Percentiles rank a stretch among this genome's conserved stretches.
phyloP scores from a whole-genome alignment of 2,888 invertebrate species.

The Hermodice carunculata region DNA sequence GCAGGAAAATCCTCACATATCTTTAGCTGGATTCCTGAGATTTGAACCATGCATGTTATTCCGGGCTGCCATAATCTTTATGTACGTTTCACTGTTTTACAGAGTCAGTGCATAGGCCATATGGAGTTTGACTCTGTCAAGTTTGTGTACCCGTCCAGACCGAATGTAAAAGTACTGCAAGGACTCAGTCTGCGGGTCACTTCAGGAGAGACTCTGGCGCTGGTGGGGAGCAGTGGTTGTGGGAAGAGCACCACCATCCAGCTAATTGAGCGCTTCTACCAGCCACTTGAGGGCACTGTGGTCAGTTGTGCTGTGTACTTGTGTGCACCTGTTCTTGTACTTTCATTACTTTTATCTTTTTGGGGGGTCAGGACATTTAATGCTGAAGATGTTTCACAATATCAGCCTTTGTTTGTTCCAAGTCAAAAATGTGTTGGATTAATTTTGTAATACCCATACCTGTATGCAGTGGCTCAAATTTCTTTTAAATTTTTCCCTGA shows the following conservation, averaged over 20 bases:
- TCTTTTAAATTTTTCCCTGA: too few species aligned
- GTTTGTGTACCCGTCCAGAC: constrained; percentile 70
- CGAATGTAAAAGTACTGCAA: constrained; percentile 61
- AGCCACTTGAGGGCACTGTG: constrained; percentile 33
- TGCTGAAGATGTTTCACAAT: too few species aligned
- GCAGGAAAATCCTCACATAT: too few species aligned
- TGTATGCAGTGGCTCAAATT: too few species aligned
- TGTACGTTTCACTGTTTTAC: background rate
- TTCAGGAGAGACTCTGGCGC: constrained; percentile 40
- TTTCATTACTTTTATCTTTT: too few species aligned
- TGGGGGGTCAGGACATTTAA: too few species aligned
- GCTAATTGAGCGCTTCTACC: constrained; percentile 45
- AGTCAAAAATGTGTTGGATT: too few species aligned
- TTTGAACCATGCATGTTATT: too few species aligned
- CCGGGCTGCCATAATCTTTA: background rate
- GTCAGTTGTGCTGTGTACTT: constrained; percentile 32
- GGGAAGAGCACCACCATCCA: constrained; percentile 42
- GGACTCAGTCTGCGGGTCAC: constrained; percentile 8
- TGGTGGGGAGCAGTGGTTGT: constrained; percentile 44
- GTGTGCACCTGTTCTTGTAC: too few species aligned
- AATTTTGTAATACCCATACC: too few species aligned
- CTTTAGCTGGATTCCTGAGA: too few species aligned
- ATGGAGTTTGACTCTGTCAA: constrained; percentile 68
- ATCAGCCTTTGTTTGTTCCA: too few species aligned
- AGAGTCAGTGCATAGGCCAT: constrained; percentile 55